These are phyloP conservation scores for Eidolon dupreanum DNA, from an alignment of 2,797 vertebrate species.

Conservation along the genomic window DNA sequence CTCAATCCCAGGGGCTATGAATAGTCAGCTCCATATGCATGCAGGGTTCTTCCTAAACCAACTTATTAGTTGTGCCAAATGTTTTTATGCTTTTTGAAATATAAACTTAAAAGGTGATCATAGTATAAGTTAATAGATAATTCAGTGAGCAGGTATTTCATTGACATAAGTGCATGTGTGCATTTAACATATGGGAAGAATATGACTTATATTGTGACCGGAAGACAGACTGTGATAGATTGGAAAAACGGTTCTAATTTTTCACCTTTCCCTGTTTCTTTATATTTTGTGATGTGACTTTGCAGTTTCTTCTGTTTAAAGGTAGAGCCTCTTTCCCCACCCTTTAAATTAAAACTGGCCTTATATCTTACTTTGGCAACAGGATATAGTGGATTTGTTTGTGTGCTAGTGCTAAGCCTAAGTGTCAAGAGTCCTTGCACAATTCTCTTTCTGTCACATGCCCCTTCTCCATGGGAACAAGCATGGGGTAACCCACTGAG, in stretches of 20 bases:
- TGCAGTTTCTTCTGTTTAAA: neutral
- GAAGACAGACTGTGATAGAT: neutral
- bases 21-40: slow-evolving; percentile 41
- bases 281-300: neutral
- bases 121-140: slow-evolving; percentile 34
- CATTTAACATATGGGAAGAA: slow-evolving; percentile 3
- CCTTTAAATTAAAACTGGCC: neutral
- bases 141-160: slow-evolving; percentile 46
- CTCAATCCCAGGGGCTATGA: slow-evolving; percentile 31
- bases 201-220: neutral
- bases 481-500: neutral
- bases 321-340: neutral
- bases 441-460: neutral
- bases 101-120: slow-evolving; percentile 39
- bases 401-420: neutral
- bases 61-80: slow-evolving; percentile 63
- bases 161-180: neutral
- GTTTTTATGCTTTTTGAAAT: slow-evolving; percentile 52
- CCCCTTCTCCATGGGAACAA: neutral
- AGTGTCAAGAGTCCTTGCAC: neutral
- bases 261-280: neutral
- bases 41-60: slow-evolving; percentile 40
- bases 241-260: neutral
- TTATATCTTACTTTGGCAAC: neutral
- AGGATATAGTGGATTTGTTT: neutral